Evolutionary conservation across 2,797 vertebrate genomes (phyloP), one percentile per base, ranked within the genome.

Genomic region (Anableps anableps): DNA sequence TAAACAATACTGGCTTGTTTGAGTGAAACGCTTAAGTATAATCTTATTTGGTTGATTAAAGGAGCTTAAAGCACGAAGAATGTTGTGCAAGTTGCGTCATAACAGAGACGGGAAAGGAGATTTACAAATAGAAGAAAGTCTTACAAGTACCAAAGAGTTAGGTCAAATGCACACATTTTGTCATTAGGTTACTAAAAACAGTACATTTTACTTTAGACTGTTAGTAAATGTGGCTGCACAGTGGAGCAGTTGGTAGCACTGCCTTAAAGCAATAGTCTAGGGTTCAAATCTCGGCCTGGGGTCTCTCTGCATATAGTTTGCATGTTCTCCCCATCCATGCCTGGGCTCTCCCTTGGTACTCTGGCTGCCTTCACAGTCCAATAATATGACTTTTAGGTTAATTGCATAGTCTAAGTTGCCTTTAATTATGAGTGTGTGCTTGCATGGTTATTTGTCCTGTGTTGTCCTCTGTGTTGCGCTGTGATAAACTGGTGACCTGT

Each of bases 1-100:
- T 64, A 90, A 95, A 96, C 95, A 96, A 95, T 95, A 91, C 94
- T 83, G 85, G 90, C 93, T 95, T 96, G 95, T 96, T 89, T 92
- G 88, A 92, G 93, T 88, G 93, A 92, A 95, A 95, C 93, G 89
- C 94, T 95, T 94, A 95, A 89, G 87, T 91, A 92, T 93, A 95
- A 95, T 94, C 93, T 94, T 93, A 92, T 94, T 95, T 94, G 89
- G 92, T 92, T 92, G 92, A 90, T 89, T 88, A 95, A 96, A 96
- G 94, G 93, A 88, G 93, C 94, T 96, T 96, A 95, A 77, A 85
- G 83, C 88, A 51, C 88, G 93, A 91, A 89, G 90, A 91, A 85
- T 93, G 93, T 88, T 87, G 89, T 53, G 81, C 86, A 88, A 91
- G 81, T 85, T 85, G 91, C 81, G 76, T 88, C 93, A 92, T 89